Evolutionary conservation across 1,140 invertebrate genomes (phyloP).

Genomic region (Sinella curviseta): DNA sequence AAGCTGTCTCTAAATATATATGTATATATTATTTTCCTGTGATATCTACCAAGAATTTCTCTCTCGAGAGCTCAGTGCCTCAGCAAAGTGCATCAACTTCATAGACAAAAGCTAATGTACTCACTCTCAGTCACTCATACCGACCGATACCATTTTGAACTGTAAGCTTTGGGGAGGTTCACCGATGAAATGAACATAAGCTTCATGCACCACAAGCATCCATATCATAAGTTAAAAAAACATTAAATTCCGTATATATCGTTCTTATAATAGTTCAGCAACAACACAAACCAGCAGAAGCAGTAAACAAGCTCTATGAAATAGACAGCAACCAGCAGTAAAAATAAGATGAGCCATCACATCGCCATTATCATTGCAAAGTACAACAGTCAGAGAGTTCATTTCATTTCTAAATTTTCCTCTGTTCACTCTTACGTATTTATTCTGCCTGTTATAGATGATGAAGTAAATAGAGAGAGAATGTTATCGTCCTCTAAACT

Average conservation of each 20-base stretch:
- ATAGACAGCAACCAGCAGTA: too few relatives aligned
- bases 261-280: too few relatives aligned
- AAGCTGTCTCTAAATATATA: too few relatives aligned
- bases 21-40: too few relatives aligned
- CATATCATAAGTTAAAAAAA: too few relatives aligned
- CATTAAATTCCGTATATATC: too few relatives aligned
- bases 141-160: background rate
- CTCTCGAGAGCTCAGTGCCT: background rate
- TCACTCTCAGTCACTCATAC: too few relatives aligned
- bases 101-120: background rate
- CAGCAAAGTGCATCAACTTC: background rate
- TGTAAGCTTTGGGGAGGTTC: background rate
- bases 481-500: background rate
- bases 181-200: background rate
- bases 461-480: background rate
- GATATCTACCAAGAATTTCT: background rate
- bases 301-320: too few relatives aligned
- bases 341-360: background rate
- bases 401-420: background rate
- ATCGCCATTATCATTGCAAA: background rate
- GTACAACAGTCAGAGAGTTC: background rate
- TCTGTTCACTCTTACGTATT: background rate
- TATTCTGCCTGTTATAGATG: background rate
- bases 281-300: too few relatives aligned
- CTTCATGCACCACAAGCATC: too few relatives aligned